Evolutionary conservation across 2,113 vertebrate genomes (phyloP).

Genomic region (Pyrgilauda ruficollis): DNA sequence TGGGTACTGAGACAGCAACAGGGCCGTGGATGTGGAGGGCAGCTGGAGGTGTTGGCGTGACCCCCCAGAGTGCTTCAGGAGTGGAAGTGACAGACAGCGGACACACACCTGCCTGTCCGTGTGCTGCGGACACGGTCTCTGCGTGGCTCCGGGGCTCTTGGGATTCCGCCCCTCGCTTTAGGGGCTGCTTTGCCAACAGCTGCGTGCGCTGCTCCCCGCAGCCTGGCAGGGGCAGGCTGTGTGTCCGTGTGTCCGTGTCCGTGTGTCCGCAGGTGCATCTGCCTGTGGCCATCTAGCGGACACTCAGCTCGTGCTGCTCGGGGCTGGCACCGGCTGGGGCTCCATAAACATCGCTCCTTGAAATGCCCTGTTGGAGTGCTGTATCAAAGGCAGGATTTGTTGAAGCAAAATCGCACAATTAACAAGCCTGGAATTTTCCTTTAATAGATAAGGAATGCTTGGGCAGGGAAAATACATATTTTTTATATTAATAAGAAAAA

Average conservation of each 20-base stretch:
- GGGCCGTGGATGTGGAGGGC: fast-evolving
- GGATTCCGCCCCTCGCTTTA: not conserved
- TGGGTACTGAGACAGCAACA: not conserved
- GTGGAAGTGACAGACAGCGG: not conserved
- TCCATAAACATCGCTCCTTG: not conserved
- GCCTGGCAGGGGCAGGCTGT: not conserved
- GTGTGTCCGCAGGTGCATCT: not conserved
- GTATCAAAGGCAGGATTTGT: not conserved
- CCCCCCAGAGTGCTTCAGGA: not conserved
- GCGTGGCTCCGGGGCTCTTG: fast-evolving
- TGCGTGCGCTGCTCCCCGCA: not conserved
- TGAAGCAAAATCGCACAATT: not conserved
- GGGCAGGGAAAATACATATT: no score
- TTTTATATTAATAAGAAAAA: not conserved
- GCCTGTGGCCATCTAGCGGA: slow-evolving; percentile 56
- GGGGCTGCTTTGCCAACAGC: not conserved
- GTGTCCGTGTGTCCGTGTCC: not conserved
- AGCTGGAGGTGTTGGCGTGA: not conserved
- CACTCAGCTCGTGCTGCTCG: not conserved
- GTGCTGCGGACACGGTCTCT: not conserved
- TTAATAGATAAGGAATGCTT: not conserved
- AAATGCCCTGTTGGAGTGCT: not conserved
- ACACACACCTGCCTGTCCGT: fast-evolving
- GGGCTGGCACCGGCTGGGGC: not conserved
- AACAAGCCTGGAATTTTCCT: not conserved